Evolutionary conservation across 2,113 vertebrate species (phyloP), one percentile per base, ranked within the genome.

Genomic region (Grammomys dolichurus): DNA sequence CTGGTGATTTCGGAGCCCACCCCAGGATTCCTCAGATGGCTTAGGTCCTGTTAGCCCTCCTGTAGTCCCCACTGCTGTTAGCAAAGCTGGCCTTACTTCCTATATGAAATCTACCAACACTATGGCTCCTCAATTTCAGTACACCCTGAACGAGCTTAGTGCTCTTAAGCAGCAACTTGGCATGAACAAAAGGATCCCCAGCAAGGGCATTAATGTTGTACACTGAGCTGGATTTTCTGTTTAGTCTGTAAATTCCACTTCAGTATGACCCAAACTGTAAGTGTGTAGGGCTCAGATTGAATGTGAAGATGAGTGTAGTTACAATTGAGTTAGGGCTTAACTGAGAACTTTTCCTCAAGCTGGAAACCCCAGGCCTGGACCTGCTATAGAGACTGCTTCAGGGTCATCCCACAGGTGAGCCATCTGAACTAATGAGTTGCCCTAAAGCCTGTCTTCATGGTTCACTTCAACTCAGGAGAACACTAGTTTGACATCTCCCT

Each of bases 201-300:
- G 54, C 48, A 31, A 51, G 43, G 20, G 7, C 48, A 5, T 87
- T 54, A 54, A 28, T 91, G 24, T 73, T 93, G 31, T 82, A 11
- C 26, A 4, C 16, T 63, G 54, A 93, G 33, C 12, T 51, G 58
- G 60, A 26, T 75, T 69, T 91, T 86, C 56, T 88, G n/a, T 76
- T 88, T 22, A 88, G 40, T 87, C 78, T 96, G 17, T 90, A 70
- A 92, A 78, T 69, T 77, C 24, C 31, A 56, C 63, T 92, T 96
- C 54, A 92, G 10, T 82, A 51, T 90, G 58, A 76, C 14, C 60
- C 31, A 56, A 94, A 96, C 46, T 65, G 40, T 31, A 8, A 96
- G 48, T 19, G 43, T 56, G 8, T 1, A 48, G n/a, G 81, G 51
- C 69, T 82, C 36, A 40, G 36, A 16, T 40, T 46, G 60, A 67